Percentiles rank a stretch among this genome's conserved stretches.
Conservation (phyloP, 2,888 invertebrate genomes). For the Eupithecia dodoneata region DNA sequence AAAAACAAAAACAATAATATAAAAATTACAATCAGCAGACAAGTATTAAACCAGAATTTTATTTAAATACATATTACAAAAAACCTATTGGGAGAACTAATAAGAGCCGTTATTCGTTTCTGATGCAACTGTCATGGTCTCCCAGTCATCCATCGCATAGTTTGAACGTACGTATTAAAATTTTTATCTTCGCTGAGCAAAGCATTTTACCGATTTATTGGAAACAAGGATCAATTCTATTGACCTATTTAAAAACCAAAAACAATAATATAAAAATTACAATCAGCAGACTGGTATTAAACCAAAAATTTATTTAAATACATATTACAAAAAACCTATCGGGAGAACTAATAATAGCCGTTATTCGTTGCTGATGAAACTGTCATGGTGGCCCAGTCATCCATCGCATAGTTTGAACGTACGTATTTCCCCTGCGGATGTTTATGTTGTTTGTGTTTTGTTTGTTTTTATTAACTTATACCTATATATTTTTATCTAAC, state of each 20-base stretch:
- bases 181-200: too few species aligned
- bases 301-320: background rate
- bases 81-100: background rate
- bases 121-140: constrained; percentile 22
- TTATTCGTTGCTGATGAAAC: constrained; percentile 22
- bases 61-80: background rate
- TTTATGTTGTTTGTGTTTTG: too few species aligned
- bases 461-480: too few species aligned
- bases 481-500: constrained; percentile 15
- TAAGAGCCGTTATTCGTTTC: background rate
- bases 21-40: background rate
- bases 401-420: constrained; percentile 8
- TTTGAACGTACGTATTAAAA: constrained; percentile 1
- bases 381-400: constrained; percentile 18
- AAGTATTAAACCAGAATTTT: background rate
- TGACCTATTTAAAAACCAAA: too few species aligned
- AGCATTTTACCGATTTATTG: too few species aligned
- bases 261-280: background rate
- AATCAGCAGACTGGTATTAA: background rate
- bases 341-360: background rate
- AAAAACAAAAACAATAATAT: background rate
- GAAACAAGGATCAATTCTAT: too few species aligned
- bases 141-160: constrained; percentile 20
- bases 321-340: background rate
- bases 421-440: constrained; percentile 8